Evolutionary conservation across 2,797 vertebrate genomes (phyloP), one percentile per base, ranked within the genome.

Genomic region (Anabas testudineus): DNA sequence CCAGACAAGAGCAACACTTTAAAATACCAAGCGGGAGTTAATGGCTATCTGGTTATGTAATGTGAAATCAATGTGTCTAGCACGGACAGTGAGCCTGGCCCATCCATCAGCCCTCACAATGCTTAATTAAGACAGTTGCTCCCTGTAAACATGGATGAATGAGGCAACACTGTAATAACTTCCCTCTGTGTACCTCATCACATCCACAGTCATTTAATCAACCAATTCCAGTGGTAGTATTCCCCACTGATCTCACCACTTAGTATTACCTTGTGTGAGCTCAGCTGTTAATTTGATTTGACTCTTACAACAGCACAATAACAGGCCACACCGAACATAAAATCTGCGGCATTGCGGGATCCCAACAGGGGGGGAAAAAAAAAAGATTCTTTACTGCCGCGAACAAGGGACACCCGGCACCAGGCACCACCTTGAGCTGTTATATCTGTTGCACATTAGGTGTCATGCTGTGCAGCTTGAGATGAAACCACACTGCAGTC

Each of bases 111-210:
- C 60, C 71, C 48, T 76, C 65, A 74, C 74, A 34, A 52, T 42
- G 64, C 83, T 79, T 91, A 90, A 94, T 91, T 92, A 91, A 92
- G 90, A 91, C 86, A 77, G 81, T 49, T 58, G 80, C 71, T 83
- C 75, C 67, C 55, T 49, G 71, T 83, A 87, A 87, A 90, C 85
- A 85, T 26, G 54, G 54, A 83, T 75, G 77, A 87, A 84, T 77
- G 83, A 84, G 73, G 80, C 76, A 68, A 73, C 64, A 16, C 66
- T 30, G 67, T 63, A 67, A 78, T 81, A 85, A 87, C 36, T 76
- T 61, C 62, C 71, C 56, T 60, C 45, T 39, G 63, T 68, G 78
- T 53, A 69, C 56, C 81, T 75, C 74, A 65, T 80, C 80, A 63
- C 72, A 70, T 79, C 64, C 77, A 67, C 64, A 70, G 77, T 57